These are phyloP conservation scores for Pollicipes pollicipes DNA, from an alignment of 1,140 invertebrate genomes.

Conservation along the genomic window DNA sequence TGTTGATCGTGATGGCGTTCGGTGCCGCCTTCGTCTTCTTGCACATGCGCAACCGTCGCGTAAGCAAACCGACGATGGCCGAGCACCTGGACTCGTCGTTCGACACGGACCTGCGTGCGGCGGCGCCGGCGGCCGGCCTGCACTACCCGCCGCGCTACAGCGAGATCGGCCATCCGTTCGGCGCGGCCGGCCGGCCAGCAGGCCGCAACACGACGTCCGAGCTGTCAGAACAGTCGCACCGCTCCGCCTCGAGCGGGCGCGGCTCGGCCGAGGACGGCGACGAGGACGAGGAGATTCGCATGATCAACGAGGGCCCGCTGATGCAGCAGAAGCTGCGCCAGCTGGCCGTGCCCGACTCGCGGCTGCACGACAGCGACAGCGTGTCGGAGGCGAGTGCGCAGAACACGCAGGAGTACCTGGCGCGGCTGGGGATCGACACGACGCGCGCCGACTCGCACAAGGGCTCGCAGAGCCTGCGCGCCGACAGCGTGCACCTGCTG, in stretches of 20 bases:
- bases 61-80: slow-evolving; percentile 60
- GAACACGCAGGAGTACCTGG: slow-evolving; percentile 91
- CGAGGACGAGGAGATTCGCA: slow-evolving; percentile 80
- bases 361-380: no score
- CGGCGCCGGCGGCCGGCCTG: background rate
- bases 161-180: slow-evolving; percentile 71
- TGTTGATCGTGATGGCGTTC: slow-evolving; percentile 60
- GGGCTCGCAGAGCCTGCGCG: background rate
- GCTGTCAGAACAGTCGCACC: slow-evolving; percentile 61
- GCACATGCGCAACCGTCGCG: slow-evolving; percentile 59
- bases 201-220: slow-evolving; percentile 59
- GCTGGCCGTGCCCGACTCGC: slow-evolving; percentile 52
- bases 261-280: slow-evolving; percentile 60
- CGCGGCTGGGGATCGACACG: slow-evolving; percentile 65
- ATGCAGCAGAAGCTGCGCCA: slow-evolving; percentile 36
- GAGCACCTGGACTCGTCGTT: slow-evolving; percentile 27
- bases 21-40: slow-evolving; percentile 59
- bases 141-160: slow-evolving; percentile 68
- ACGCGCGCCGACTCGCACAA: background rate
- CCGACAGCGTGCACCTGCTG: background rate
- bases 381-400: slow-evolving; percentile 78
- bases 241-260: slow-evolving; percentile 75
- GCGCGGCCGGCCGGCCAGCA: slow-evolving; percentile 21
- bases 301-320: slow-evolving; percentile 78
- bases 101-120: slow-evolving; percentile 9